Evolutionary conservation across 2,797 vertebrate genomes (phyloP).

Genomic region (Adelosebastes latens): DNA sequence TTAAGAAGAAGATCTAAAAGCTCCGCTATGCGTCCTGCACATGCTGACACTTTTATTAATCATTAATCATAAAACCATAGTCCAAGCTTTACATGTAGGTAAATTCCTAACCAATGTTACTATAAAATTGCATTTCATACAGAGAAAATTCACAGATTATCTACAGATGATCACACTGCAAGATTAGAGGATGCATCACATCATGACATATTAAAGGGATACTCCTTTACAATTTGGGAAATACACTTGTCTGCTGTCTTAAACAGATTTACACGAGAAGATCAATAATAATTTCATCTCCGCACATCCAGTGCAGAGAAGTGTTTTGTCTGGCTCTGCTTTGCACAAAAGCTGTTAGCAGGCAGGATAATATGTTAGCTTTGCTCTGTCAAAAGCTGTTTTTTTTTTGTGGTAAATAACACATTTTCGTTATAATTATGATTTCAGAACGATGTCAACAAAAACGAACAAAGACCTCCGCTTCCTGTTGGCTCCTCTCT

Average conservation of each 20-base stretch:
- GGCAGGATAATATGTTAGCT: neutral
- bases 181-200: neutral
- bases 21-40: neutral
- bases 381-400: neutral
- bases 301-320: neutral
- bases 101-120: neutral
- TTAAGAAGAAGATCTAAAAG: neutral
- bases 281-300: conserved; percentile 39
- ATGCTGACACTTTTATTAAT: neutral
- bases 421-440: neutral
- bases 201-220: neutral
- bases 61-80: neutral
- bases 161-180: neutral
- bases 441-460: neutral
- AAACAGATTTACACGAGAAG: conserved; percentile 27
- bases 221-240: neutral
- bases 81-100: neutral
- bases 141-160: neutral
- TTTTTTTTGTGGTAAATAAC: neutral
- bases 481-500: conserved; percentile 46
- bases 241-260: conserved; percentile 17
- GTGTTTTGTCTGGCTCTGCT: conserved; percentile 6
- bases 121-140: neutral
- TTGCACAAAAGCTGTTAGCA: neutral
- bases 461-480: conserved; percentile 39